Conservation (phyloP, 2,113 vertebrate species). For the Opisthocomus hoazin region DNA sequence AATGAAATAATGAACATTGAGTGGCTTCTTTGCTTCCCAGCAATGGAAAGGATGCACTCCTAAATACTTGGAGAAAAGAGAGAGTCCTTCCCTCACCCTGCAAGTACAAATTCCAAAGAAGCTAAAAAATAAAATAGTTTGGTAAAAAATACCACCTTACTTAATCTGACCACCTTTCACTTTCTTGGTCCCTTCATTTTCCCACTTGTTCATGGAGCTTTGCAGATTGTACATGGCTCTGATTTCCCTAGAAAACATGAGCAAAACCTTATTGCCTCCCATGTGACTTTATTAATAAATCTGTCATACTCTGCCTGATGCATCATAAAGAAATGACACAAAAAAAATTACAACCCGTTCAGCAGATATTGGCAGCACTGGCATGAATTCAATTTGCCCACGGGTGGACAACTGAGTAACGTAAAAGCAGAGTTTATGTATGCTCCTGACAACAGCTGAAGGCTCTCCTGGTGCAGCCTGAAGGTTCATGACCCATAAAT, state of each 20-base stretch:
- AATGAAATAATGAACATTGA: background rate
- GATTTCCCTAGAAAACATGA: background rate
- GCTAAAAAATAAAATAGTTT: background rate
- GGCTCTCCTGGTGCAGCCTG: slow-evolving; percentile 30
- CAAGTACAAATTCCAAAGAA: background rate
- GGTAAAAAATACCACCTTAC: background rate
- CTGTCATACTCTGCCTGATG: background rate
- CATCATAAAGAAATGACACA: background rate
- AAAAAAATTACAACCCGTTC: background rate
- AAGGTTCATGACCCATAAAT: slow-evolving; percentile 52
- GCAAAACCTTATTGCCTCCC: background rate
- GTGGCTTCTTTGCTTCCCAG: background rate
- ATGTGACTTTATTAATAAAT: background rate
- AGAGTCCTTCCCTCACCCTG: background rate
- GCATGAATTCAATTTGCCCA: background rate
- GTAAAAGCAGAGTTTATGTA: slow-evolving; percentile 30
- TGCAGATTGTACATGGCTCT: background rate
- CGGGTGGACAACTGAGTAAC: background rate
- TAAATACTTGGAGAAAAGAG: background rate
- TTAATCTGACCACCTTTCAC: background rate
- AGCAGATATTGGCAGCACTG: slow-evolving; percentile 4
- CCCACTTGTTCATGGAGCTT: background rate
- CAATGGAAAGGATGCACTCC: background rate
- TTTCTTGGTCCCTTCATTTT: background rate
- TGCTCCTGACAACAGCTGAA: slow-evolving; percentile 18